phyloP scores from a whole-genome alignment of 2,113 vertebrate genomes.

The Amphiprion ocellaris region DNA sequence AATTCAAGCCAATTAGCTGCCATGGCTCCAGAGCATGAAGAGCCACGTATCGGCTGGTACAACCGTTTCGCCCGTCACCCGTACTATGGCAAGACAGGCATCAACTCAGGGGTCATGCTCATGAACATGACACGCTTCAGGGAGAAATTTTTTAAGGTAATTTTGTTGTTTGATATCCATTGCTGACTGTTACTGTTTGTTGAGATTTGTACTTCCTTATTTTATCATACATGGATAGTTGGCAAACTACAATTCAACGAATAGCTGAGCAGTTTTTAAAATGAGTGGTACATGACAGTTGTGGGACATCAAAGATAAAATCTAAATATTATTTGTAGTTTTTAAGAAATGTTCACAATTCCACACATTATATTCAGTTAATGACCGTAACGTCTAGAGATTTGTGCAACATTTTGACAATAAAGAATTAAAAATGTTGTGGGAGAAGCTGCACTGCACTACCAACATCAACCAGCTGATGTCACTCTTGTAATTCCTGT shows the following conservation, averaged over 20 bases:
- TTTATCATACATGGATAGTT: neutral
- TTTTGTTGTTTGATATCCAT: neutral
- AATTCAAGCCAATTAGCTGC: constrained; percentile 93
- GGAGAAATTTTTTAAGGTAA: constrained; percentile 91
- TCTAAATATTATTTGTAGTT: no score
- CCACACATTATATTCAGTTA: neutral
- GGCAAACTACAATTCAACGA: no score
- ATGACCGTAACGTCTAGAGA: neutral
- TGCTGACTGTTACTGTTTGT: neutral
- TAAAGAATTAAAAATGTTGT: neutral
- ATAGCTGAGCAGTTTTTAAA: no score
- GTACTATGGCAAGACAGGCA: constrained; percentile 92
- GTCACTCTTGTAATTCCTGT: constrained; percentile 70
- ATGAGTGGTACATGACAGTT: no score
- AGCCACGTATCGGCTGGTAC: constrained; percentile 97
- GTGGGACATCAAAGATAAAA: no score
- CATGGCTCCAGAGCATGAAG: constrained; percentile 97
- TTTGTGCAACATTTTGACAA: neutral
- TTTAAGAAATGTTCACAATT: neutral
- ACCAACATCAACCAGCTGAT: constrained; percentile 72
- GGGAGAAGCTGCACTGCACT: constrained; percentile 35
- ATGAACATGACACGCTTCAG: constrained; percentile 98
- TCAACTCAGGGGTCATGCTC: constrained; percentile 98
- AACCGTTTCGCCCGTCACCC: constrained; percentile 97
- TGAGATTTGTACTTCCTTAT: neutral